Percentiles rank a stretch among this genome's conserved stretches.
phyloP scores from a whole-genome alignment of 2,113 vertebrate genomes.

The Alligator mississippiensis region DNA sequence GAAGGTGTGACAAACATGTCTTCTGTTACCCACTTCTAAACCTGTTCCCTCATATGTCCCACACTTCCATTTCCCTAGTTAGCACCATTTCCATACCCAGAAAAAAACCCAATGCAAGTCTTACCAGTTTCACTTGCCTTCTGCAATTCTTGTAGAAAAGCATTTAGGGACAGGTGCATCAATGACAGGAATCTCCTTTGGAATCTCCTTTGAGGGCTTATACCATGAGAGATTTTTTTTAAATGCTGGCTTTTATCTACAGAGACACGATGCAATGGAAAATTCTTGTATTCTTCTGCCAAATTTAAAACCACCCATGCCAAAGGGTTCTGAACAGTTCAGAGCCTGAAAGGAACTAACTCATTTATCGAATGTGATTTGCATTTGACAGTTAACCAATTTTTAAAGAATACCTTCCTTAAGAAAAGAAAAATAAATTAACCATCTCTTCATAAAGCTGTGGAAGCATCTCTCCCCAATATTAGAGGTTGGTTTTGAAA shows the following conservation, averaged over 20 bases:
- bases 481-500: constrained; percentile 2
- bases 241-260: not conserved
- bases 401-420: constrained; percentile 52
- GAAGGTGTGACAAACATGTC: not conserved
- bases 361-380: constrained; percentile 58
- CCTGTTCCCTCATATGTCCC: not conserved
- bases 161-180: not conserved
- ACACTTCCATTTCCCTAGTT: not conserved
- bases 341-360: not conserved
- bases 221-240: not conserved
- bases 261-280: not conserved
- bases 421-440: not conserved
- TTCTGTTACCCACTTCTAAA: not conserved
- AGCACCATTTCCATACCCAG: not conserved
- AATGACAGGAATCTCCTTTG: not conserved
- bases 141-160: not conserved
- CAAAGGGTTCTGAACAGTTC: not conserved
- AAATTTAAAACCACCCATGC: not conserved
- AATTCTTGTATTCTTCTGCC: not conserved
- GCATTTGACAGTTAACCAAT: constrained; percentile 65
- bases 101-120: not conserved
- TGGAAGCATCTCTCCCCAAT: not conserved
- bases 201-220: not conserved
- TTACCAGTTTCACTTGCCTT: not conserved
- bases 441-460: not conserved